Percentiles rank a stretch among this genome's conserved stretches.
These are phyloP conservation scores for Corythornis madagascariensis DNA, from an alignment of 2,113 vertebrate species.

Conservation along the genomic window DNA sequence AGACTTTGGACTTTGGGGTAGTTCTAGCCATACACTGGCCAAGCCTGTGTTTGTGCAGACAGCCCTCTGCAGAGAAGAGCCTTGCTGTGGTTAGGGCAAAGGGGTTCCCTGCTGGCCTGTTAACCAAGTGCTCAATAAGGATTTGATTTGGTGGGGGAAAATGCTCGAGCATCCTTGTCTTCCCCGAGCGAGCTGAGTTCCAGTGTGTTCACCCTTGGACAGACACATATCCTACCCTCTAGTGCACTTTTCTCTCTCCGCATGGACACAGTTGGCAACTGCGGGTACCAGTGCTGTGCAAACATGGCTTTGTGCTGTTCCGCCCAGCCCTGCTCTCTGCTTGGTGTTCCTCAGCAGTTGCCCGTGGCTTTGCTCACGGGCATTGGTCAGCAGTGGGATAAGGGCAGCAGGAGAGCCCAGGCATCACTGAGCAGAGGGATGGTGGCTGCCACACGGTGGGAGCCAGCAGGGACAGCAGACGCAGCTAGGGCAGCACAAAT, in stretches of 20 bases:
- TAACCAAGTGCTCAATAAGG: not conserved
- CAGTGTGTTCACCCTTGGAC: not conserved
- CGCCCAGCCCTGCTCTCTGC: not conserved
- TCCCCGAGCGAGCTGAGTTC: not conserved
- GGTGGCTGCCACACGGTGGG: accelerated
- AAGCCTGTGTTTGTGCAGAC: not conserved
- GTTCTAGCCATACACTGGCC: slow-evolving; percentile 49
- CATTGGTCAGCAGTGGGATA: accelerated
- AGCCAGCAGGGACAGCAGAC: not conserved
- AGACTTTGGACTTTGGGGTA: slow-evolving; percentile 37
- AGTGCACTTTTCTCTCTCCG: slow-evolving; percentile 50
- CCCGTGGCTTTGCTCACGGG: accelerated
- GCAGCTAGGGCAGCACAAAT: not conserved
- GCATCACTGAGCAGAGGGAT: accelerated
- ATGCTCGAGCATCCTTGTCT: not conserved
- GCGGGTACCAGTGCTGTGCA: accelerated
- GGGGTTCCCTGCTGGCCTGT: not conserved
- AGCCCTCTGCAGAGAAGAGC: not conserved
- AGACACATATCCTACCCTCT: not conserved
- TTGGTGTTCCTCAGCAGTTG: accelerated
- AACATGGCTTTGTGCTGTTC: not conserved
- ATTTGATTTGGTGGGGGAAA: not conserved
- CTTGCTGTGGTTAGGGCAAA: slow-evolving; percentile 21
- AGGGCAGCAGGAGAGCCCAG: not conserved
- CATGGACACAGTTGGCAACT: not conserved